Conservation (phyloP, 1,140 invertebrate species). For the Cataglyphis hispanica region DNA sequence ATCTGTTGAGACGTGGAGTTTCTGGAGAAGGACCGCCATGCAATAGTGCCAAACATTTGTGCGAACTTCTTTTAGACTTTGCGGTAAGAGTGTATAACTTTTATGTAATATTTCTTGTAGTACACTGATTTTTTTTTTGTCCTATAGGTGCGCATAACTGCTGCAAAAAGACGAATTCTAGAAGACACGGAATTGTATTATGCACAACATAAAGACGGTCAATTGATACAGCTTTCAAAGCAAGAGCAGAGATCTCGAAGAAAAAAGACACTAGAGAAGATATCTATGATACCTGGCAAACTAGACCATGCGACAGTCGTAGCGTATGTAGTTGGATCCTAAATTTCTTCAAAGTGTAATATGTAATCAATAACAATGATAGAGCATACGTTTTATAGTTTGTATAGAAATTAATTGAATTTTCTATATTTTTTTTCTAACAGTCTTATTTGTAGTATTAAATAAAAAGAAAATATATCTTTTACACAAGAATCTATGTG, state of each 20-base stretch:
- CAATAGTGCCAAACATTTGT: constrained; percentile 89
- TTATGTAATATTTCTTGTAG: not conserved
- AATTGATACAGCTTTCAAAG: constrained; percentile 87
- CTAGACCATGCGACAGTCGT: constrained; percentile 96
- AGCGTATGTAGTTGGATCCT: constrained; percentile 91
- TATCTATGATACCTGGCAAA: constrained; percentile 94
- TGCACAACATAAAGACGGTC: constrained; percentile 86
- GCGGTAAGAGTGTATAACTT: constrained; percentile 87
- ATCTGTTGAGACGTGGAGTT: constrained; percentile 92
- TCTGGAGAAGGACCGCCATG: constrained; percentile 88
- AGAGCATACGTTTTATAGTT: constrained; percentile 65
- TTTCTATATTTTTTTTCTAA: constrained; percentile 49
- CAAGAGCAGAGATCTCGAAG: constrained; percentile 90
- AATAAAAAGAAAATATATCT: constrained; percentile 56
- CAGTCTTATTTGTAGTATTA: constrained; percentile 22
- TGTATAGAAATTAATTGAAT: constrained; percentile 60
- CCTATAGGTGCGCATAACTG: constrained; percentile 88
- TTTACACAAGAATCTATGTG: constrained; percentile 22
- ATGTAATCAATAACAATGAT: constrained; percentile 58
- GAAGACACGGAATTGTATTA: constrained; percentile 94
- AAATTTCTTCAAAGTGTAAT: constrained; percentile 63
- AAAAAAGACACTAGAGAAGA: constrained; percentile 91
- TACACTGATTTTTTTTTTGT: constrained; percentile 64
- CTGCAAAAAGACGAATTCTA: constrained; percentile 92
- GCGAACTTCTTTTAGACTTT: constrained; percentile 92